A percentile compares a stretch with the other conserved stretches of the same genome.
phyloP scores from a whole-genome alignment of 2,888 invertebrate species.

The Cybosia mesomella region DNA sequence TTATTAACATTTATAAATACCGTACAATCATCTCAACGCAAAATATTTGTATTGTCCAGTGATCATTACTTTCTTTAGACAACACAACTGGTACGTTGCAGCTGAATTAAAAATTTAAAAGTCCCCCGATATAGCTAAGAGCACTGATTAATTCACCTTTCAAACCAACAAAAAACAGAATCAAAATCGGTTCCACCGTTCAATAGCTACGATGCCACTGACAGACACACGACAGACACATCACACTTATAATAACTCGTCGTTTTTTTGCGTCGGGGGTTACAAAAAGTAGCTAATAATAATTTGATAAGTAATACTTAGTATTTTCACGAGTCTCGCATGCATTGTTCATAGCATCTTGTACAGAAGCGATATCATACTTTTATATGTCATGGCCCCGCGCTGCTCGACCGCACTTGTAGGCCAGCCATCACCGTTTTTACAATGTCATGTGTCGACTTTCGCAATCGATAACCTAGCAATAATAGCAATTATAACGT shows the following conservation, averaged over 20 bases:
- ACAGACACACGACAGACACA: too few species aligned
- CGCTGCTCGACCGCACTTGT: constrained; percentile 84
- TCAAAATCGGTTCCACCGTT: too few species aligned
- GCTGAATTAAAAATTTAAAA: too few species aligned
- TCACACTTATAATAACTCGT: too few species aligned
- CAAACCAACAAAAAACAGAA: too few species aligned
- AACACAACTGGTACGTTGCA: constrained; percentile 12
- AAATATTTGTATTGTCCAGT: background rate
- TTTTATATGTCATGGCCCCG: constrained; percentile 82
- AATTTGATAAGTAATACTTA: constrained; percentile 28
- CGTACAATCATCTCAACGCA: background rate
- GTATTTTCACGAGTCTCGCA: constrained; percentile 61
- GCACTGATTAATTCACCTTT: too few species aligned
- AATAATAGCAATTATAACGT: constrained; percentile 67
- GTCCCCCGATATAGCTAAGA: too few species aligned
- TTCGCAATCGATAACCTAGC: constrained; percentile 77
- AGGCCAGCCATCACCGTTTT: constrained; percentile 81
- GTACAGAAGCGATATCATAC: constrained; percentile 73
- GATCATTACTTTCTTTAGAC: background rate
- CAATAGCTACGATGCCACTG: too few species aligned
- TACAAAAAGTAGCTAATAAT: constrained; percentile 48
- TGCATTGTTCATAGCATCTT: constrained; percentile 74
- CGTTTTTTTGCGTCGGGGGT: too few species aligned
- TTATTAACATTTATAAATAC: background rate
- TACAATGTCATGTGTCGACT: constrained; percentile 85